Evolutionary conservation across 1,140 invertebrate genomes (phyloP).

Genomic region (Ericerus pela): DNA sequence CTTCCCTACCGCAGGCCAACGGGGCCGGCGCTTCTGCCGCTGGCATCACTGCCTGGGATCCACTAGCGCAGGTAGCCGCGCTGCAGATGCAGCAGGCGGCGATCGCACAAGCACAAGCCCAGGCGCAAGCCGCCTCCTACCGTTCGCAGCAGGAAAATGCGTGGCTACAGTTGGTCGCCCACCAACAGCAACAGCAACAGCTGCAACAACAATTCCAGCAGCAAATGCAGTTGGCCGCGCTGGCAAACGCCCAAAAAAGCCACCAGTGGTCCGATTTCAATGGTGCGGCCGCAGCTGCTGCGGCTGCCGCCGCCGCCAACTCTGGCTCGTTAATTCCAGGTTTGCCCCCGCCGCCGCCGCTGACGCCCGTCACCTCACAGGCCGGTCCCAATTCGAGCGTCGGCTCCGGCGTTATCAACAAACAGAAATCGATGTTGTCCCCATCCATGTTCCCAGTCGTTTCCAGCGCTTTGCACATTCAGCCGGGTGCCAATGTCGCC

Average conservation of each 20-base stretch:
- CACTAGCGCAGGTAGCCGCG: constrained; percentile 5
- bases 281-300: not conserved
- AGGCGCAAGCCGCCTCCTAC: constrained; percentile 5
- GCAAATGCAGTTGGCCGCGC: constrained; percentile 9
- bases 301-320: too few relatives aligned
- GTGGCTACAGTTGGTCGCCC: constrained; percentile 18
- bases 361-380: not conserved
- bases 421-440: constrained; percentile 2
- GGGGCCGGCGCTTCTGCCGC: constrained; percentile 16
- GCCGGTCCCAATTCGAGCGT: not conserved
- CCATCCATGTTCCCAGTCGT: not conserved
- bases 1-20: constrained; percentile 8
- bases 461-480: not conserved
- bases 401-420: not conserved
- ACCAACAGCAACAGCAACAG: constrained; percentile 9
- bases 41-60: too few relatives aligned
- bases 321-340: not conserved
- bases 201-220: constrained; percentile 7
- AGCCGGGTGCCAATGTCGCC: constrained; percentile 5
- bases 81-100: constrained; percentile 11
- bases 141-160: constrained; percentile 14
- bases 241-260: not conserved
- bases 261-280: not conserved
- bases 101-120: constrained; percentile 7
- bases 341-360: not conserved